Conservation (phyloP, 1,140 invertebrate genomes). For the Leptinotarsa undecemlineata region DNA sequence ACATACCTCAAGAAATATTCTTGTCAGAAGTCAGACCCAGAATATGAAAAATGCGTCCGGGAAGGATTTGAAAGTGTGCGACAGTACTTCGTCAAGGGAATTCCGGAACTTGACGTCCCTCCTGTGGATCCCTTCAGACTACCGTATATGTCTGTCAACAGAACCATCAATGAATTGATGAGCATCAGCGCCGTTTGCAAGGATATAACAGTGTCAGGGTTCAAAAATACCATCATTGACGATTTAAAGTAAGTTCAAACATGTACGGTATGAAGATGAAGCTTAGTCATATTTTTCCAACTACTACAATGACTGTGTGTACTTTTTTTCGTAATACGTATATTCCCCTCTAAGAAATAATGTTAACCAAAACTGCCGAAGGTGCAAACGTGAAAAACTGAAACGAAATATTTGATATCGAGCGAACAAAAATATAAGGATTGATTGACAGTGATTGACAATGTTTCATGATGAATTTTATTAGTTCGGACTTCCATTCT, state of each 20-base stretch:
- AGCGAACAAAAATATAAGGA: no score
- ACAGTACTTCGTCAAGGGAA: conserved; percentile 64
- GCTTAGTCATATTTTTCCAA: no score
- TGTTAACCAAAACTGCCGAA: no score
- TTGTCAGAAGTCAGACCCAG: conserved; percentile 63
- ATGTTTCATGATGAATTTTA: no score
- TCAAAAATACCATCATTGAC: conserved; percentile 64
- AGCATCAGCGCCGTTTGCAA: conserved; percentile 68
- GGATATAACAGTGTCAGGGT: conserved; percentile 66
- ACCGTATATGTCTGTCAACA: conserved; percentile 65
- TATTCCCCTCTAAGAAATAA: no score
- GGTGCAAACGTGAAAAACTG: no score
- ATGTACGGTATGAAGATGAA: no score
- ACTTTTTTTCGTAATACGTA: no score
- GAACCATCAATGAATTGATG: conserved; percentile 64
- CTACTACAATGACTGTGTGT: no score
- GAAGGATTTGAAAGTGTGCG: conserved; percentile 62
- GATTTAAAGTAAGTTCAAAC: conserved; percentile 63
- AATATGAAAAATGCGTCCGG: conserved; percentile 64
- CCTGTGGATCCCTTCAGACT: conserved; percentile 67
- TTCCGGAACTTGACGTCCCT: conserved; percentile 67
- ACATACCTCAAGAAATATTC: conserved; percentile 59
- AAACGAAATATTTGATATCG: no score
- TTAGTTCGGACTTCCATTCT: no score
- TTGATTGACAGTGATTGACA: no score